Evolutionary conservation across 2,888 invertebrate genomes (phyloP).

Genomic region (Chymomyza procnemis): DNA sequence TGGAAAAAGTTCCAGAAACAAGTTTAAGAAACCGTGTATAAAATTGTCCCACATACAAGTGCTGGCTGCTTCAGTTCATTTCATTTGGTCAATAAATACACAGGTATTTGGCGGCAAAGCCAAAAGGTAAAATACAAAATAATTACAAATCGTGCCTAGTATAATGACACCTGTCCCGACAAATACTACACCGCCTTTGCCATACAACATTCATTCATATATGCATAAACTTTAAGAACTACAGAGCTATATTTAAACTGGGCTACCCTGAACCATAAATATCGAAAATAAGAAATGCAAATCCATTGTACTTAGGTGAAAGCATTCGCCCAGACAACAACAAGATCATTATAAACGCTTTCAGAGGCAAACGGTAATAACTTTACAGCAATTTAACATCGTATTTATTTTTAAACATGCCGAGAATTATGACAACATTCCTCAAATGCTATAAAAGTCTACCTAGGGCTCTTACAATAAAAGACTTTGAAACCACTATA

Average conservation of each 20-base stretch:
- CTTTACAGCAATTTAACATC: conserved; percentile 16
- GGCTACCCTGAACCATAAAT: background rate
- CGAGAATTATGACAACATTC: conserved; percentile 25
- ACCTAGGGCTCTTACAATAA: conserved; percentile 17
- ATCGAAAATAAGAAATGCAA: background rate
- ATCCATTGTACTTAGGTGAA: background rate
- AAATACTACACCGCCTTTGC: background rate
- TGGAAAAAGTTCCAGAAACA: too few relatives aligned
- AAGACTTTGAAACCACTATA: conserved; percentile 17
- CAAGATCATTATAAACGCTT: conserved; percentile 23
- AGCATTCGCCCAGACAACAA: background rate
- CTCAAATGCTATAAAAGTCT: background rate
- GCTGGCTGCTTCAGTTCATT: background rate
- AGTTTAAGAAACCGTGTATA: too few relatives aligned
- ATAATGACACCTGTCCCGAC: background rate
- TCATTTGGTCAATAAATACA: background rate
- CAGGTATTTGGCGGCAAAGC: background rate
- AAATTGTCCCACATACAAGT: background rate
- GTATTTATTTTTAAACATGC: conserved; percentile 13
- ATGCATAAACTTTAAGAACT: too few relatives aligned
- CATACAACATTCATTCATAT: background rate
- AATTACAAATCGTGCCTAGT: background rate
- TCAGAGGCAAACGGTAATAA: conserved; percentile 45
- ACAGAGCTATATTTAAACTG: background rate
- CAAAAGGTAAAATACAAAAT: too few relatives aligned